phyloP scores from a whole-genome alignment of 2,888 invertebrate genomes.

The Temnothorax rugatulus region DNA sequence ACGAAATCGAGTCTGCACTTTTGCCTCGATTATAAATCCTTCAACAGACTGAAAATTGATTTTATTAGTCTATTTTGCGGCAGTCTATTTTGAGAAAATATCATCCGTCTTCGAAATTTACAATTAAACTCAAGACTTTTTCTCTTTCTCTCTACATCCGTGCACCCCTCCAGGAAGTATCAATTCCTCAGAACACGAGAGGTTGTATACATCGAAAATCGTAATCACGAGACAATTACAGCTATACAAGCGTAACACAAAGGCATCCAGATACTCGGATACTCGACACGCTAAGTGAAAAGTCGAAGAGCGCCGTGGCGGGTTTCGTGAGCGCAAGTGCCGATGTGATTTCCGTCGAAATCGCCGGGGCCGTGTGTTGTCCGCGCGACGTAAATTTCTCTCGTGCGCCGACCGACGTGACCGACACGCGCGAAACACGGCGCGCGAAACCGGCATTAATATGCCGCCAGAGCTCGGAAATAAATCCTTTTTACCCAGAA shows the following conservation, averaged over 20 bases:
- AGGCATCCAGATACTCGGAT: not conserved
- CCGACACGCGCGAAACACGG: slow-evolving; percentile 55
- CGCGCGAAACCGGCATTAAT: slow-evolving; percentile 57
- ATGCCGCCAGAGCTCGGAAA: slow-evolving; percentile 59
- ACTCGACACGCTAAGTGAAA: slow-evolving; percentile 44
- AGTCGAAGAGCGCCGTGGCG: slow-evolving; percentile 19
- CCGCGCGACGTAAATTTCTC: slow-evolving; percentile 57
- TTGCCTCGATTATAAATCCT: slow-evolving; percentile 1
- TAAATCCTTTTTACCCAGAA: slow-evolving; percentile 67
- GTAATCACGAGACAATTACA: slow-evolving; percentile 3
- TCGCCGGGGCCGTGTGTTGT: not conserved
- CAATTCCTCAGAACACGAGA: not conserved
- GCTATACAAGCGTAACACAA: not conserved
- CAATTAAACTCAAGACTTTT: not conserved
- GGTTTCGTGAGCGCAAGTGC: slow-evolving; percentile 26
- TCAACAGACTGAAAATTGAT: not conserved
- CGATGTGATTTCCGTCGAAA: slow-evolving; percentile 45
- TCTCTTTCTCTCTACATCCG: not conserved
- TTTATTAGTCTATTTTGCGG: not conserved
- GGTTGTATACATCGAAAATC: not conserved
- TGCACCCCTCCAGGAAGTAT: not conserved
- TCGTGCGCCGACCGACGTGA: slow-evolving; percentile 17
- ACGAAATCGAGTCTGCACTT: not conserved
- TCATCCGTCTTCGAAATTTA: not conserved
- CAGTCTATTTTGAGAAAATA: not conserved